Evolutionary conservation across 2,113 vertebrate species (phyloP), one percentile per base, ranked within the genome.

Genomic region (Thunnus thynnus): DNA sequence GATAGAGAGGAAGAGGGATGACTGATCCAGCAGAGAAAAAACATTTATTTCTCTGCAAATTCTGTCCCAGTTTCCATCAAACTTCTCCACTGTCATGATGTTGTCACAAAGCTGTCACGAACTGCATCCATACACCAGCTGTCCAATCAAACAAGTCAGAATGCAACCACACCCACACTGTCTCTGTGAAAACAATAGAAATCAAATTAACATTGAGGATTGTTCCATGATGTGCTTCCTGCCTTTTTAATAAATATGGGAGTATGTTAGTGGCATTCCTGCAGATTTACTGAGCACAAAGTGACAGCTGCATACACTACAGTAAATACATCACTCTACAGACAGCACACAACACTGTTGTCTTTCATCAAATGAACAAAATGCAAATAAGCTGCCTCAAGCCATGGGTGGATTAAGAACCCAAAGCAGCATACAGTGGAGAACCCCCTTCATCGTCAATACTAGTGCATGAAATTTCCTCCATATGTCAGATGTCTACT

Each of bases 31-130:
- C 30, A 75, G 20, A 75, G 20, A 3, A 58, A 22, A 25, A 46
- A 41, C 30, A 58, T 14, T 30, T 20, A 55, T 67, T 30, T 61
- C 25, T 69, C 54, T 17, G 7, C 41, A 69, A 62, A 36, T 44
- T 70, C 70, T 56, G 69, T 47, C 70, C 65, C 60, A 66, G 22
- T 71, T 85, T 73, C 51, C 62, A 32, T 80, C 63, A 50, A 46
- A 75, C 62, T 36, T 72, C 32, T 41, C 20, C 0, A 1, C 48
- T 44, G 54, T 12, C 58, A 46, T 11, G 12, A 17, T 27, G 44
- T 13, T 14, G 2, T 78, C 80, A 25, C 7, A 0, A 12, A 46
- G 13, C 10, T 17, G 52, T 71, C 60, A 36, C 56, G 41, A n/a
- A 17, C 32, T 10, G n/a, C 55, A 30, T 52, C 32, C 5, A 6